Base-by-base conservation (phyloP, 2,888 invertebrate genomes). In the Eupithecia subumbrata region DNA sequence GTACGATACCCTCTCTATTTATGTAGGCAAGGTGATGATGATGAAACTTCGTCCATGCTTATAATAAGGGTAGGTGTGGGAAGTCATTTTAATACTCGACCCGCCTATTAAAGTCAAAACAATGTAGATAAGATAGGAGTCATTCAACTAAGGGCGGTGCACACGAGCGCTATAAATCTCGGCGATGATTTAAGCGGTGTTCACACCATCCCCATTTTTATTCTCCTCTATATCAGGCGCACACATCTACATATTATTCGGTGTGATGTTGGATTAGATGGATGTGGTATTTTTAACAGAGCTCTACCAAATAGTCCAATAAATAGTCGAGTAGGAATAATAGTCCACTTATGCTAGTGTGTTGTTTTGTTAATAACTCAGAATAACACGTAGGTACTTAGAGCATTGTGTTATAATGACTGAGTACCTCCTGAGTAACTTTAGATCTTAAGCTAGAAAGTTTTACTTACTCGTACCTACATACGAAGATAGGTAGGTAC, bases 181-280 rank as follows among this genome's bases (percentile, higher is more conserved):
- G 74, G 80, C 77, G 82, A 89, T 90, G 89, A 90, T 90, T 89
- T 89, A 91, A 86, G 87, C 85, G 78, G 81, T 87, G 90, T 91
- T 91, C 90, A 90, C 90, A 90, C 90, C 88, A 86, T 82, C 86
- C 90, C 86, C 86, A 90, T 90, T 90, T 91, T 90, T 90, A 89
- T 90, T 87, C 88, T 84, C 84, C 84, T 80, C 84, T 83, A 73
- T 85, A 86, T 85, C 85, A 77, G 83, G 82, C 82, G 79, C 79
- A 75, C 82, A 81, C 82, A 89, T 90, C 87, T 87, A 87, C 88
- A 89, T 89, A 88, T 88, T 89, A 84, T 84, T 68, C 40, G 43
- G 43, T 8, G n/a, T 7, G 68, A 40, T 64, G 64, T 18, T 16
- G 43, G 40, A 14, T 45, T 18, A 30, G 34, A 40, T 77, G 74